Conservation (phyloP, 2,113 vertebrate genomes). For the Eleginops maclovinus region DNA sequence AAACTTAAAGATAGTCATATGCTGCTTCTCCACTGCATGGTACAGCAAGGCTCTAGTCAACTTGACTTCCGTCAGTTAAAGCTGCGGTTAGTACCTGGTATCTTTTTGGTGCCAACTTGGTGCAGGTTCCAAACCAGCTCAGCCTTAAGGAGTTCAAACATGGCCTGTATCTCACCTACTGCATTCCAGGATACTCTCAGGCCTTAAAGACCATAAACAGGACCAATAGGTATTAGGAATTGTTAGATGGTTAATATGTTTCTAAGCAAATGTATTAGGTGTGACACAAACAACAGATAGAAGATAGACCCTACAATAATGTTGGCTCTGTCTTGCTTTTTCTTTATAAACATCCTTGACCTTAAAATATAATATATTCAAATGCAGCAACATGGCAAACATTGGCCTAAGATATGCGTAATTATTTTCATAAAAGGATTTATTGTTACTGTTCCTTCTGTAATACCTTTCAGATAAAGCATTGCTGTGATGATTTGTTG, state of each 20-base stretch:
- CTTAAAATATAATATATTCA: background rate
- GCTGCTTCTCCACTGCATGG: too few relatives aligned
- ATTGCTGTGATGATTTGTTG: background rate
- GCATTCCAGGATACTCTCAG: background rate
- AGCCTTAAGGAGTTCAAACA: too few relatives aligned
- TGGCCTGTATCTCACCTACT: background rate
- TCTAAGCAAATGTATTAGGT: background rate
- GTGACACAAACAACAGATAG: too few relatives aligned
- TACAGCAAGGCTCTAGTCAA: too few relatives aligned
- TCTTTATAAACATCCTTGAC: background rate
- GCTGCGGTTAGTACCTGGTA: too few relatives aligned
- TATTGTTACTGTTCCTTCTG: background rate
- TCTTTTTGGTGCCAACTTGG: too few relatives aligned
- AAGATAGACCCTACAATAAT: background rate
- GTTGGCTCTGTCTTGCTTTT: background rate
- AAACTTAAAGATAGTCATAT: too few relatives aligned
- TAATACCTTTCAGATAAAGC: background rate
- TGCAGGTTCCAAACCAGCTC: too few relatives aligned
- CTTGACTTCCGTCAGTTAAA: too few relatives aligned
- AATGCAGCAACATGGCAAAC: background rate
- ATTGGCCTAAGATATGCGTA: background rate
- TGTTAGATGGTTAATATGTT: background rate
- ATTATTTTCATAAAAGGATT: background rate
- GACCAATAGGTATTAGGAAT: background rate
- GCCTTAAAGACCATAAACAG: background rate